Evolutionary conservation across 2,113 vertebrate genomes (phyloP).

Genomic region (Tursiops truncatus): DNA sequence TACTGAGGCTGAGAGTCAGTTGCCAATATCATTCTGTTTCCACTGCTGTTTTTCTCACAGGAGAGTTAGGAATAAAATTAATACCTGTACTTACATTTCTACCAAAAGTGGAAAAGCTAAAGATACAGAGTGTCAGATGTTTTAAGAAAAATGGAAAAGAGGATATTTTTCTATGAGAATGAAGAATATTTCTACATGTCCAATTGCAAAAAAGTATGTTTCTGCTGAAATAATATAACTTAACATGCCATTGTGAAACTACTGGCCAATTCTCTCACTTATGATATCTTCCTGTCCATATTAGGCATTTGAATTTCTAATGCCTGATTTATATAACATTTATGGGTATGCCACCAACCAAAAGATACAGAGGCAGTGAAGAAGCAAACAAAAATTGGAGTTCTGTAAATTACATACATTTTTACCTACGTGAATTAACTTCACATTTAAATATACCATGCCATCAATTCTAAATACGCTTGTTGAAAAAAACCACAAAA

Average conservation of each 20-base stretch:
- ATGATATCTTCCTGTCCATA: not conserved
- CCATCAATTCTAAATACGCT: not conserved
- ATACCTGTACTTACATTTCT: constrained; percentile 12
- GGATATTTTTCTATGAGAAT: not conserved
- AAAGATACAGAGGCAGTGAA: constrained; percentile 5
- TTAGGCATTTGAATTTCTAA: not conserved
- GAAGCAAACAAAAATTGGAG: constrained; percentile 37
- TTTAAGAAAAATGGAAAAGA: not conserved
- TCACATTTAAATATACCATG: not conserved
- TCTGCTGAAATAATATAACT: not conserved
- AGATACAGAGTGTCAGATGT: not conserved
- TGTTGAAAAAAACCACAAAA: not conserved
- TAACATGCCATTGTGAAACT: not conserved
- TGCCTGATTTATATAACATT: not conserved
- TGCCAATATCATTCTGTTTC: not conserved
- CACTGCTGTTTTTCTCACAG: not conserved
- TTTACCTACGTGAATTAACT: constrained; percentile 2
- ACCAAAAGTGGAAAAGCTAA: not conserved
- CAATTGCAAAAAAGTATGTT: not conserved
- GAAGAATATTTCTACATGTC: not conserved
- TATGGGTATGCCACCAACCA: not conserved
- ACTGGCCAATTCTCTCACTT: not conserved
- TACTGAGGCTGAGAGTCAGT: not conserved
- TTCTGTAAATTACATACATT: constrained; percentile 21
- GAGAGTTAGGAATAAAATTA: not conserved